phyloP scores from a whole-genome alignment of 2,797 vertebrate genomes.

The Cheracebus regulus region DNA sequence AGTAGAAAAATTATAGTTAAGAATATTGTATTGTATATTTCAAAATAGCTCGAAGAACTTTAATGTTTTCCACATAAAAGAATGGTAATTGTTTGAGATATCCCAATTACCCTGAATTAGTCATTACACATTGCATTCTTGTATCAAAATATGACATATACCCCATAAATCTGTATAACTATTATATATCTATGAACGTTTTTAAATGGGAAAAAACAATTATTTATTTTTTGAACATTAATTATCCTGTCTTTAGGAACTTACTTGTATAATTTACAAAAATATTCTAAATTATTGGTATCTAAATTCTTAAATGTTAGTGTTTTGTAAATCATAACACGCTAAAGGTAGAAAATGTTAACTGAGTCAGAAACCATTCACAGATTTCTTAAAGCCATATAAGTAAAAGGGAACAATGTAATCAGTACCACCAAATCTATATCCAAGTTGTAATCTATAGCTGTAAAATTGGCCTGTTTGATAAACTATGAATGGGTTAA shows the following conservation, averaged over 20 bases:
- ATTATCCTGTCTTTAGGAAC: neutral
- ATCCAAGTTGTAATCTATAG: neutral
- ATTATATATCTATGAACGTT: neutral
- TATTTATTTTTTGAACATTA: neutral
- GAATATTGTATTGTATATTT: neutral
- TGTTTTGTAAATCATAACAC: neutral
- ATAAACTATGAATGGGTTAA: neutral
- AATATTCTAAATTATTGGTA: neutral
- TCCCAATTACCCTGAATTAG: neutral
- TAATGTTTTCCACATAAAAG: neutral
- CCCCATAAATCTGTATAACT: neutral
- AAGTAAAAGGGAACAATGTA: neutral
- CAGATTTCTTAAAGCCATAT: slow-evolving; percentile 9
- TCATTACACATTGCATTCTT: neutral
- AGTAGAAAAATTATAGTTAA: neutral
- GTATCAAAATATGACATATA: neutral
- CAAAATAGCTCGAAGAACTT: neutral
- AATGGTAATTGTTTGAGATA: neutral
- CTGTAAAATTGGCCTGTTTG: neutral
- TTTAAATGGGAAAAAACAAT: neutral
- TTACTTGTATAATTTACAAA: neutral
- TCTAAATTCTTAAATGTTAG: slow-evolving; percentile 3
- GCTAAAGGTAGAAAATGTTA: neutral
- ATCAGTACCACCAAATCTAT: neutral
- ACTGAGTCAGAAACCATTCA: slow-evolving; percentile 26